These are phyloP conservation scores for Lasius fuliginosus DNA, from an alignment of 2,888 invertebrate genomes.

Conservation along the genomic window DNA sequence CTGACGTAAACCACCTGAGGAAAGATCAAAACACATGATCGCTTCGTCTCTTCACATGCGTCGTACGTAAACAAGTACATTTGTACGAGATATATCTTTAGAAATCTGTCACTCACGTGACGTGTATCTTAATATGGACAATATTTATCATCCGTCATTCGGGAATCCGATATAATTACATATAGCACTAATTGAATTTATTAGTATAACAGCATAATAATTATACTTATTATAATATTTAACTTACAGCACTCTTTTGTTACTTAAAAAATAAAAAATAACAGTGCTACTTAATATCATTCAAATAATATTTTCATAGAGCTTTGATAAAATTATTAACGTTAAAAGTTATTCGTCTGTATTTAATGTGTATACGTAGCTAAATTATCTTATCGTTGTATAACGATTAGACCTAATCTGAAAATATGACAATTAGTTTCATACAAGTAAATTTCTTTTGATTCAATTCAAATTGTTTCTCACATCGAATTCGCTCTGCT, in stretches of 20 bases:
- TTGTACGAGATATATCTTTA: not conserved
- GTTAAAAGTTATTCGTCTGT: not conserved
- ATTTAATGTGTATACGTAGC: not conserved
- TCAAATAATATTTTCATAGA: too few relatives aligned
- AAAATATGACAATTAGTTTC: not conserved
- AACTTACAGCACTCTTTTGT: not conserved
- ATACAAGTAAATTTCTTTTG: not conserved
- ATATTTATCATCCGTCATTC: not conserved
- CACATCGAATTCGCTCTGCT: not conserved
- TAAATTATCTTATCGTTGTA: slow-evolving; percentile 9
- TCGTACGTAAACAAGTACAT: not conserved
- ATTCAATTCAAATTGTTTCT: not conserved
- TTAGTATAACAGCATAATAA: not conserved
- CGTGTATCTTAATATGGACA: not conserved
- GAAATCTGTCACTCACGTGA: slow-evolving; percentile 31
- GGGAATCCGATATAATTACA: slow-evolving; percentile 1
- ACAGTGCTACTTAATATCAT: not conserved
- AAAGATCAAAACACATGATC: slow-evolving; percentile 27
- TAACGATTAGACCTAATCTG: not conserved
- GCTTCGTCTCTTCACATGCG: slow-evolving; percentile 2
- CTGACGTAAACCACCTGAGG: slow-evolving; percentile 84
- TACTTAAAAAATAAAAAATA: not conserved
- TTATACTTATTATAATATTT: not conserved
- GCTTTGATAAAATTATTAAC: not conserved
- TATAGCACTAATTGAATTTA: not conserved